Conservation (phyloP, 2,113 vertebrate species). For the Ploceus nigricollis region DNA sequence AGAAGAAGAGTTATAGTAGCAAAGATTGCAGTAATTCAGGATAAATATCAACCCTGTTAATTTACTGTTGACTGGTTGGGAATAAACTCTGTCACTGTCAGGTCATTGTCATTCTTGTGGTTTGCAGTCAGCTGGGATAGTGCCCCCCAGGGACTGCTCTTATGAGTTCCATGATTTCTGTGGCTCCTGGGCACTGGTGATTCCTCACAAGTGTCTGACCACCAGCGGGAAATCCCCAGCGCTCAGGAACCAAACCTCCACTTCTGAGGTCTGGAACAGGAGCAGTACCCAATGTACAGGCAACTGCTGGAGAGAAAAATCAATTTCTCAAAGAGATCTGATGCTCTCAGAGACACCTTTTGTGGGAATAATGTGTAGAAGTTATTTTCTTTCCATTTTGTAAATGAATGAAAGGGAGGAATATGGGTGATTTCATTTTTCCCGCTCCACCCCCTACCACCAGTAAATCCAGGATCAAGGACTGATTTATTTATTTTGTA, state of each 20-base stretch:
- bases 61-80: not conserved
- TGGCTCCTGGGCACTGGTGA: fast-evolving
- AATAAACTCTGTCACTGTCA: not conserved
- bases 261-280: not conserved
- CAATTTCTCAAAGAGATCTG: not conserved
- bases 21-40: not conserved
- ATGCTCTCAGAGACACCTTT: not conserved
- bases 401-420: not conserved
- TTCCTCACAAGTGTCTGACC: fast-evolving
- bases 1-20: not conserved
- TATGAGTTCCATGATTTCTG: not conserved
- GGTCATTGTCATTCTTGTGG: not conserved
- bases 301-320: not conserved
- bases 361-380: not conserved
- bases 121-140: not conserved
- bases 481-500: not conserved
- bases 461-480: not conserved
- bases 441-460: fast-evolving
- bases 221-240: not conserved
- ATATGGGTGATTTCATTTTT: not conserved
- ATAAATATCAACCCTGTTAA: not conserved
- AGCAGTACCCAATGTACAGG: not conserved
- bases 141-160: not conserved
- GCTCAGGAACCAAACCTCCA: not conserved
- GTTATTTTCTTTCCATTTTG: not conserved